Base-by-base conservation (phyloP, 2,797 vertebrate species). In the Champsocephalus esox region DNA sequence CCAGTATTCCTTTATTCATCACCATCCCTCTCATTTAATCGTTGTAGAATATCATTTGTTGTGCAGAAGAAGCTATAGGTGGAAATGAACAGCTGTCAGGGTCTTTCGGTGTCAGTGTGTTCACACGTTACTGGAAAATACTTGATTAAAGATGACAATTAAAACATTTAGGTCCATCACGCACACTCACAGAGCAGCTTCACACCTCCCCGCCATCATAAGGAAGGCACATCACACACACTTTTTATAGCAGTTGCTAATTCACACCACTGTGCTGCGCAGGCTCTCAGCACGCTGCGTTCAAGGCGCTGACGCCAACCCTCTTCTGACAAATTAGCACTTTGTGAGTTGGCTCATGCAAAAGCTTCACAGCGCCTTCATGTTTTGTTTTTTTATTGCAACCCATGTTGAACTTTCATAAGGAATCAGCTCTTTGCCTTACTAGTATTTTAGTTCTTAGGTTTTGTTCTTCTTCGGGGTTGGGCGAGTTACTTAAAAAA, bases 1-100 rank as follows among this genome's bases (percentile, higher is more conserved):
- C 70, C 81, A 86, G 61, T 32, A 82, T 73, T 77, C 56, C 46
- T 76, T 84, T 66, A 79, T 72, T 80, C 41, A 77, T 83, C 71
- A 69, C 51, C 21, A 50, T 77, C 52, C 14, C 17, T 71, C 17
- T 66, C 32, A 43, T 70, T 78, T 66, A n/a, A 19, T 46, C 21
- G 17, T 1, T 63, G 49, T 63, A 0, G 1, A 16, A 50, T 14
- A 46, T 51, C 21, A 41, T 72, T 51, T 68, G 38, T 38, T 64
- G 16, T 14, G n/a, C 21, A 52, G 12, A 58, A 68, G 38, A 65
- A 50, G 49, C 43, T 28, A 28, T 28, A 17, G 0, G 11, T 24
- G 7, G 32, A 71, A 57, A 59, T 61, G 2, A 71, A 70, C 45
- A 41, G 62, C 73, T 49, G 28, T 32, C 38, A 56, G 16, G 13